Evolutionary conservation across 92 coral and sea anemone species (phyloP).

Genomic region (Siderastrea siderea): DNA sequence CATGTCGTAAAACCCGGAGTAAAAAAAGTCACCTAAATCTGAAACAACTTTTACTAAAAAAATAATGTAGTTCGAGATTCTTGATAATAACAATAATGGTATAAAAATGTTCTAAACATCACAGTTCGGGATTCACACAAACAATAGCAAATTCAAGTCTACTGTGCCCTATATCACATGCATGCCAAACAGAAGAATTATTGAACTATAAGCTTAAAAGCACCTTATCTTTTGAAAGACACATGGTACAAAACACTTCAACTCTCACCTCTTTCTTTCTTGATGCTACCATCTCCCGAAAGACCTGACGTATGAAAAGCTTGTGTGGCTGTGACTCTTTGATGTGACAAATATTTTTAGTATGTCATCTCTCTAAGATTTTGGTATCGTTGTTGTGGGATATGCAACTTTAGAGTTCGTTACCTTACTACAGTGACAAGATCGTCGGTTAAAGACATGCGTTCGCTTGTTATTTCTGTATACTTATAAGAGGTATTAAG

Average conservation of each 20-base stretch:
- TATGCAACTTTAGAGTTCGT: neutral
- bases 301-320: neutral
- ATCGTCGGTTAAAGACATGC: neutral
- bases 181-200: too few species aligned
- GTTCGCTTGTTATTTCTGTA: slow-evolving; percentile 9
- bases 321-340: neutral
- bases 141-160: neutral
- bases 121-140: neutral
- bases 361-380: neutral
- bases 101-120: neutral
- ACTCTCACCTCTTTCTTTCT: neutral
- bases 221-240: neutral
- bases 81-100: too few species aligned
- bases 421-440: too few species aligned
- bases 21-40: too few species aligned
- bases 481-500: neutral
- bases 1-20: too few species aligned
- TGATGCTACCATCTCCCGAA: neutral
- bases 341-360: neutral
- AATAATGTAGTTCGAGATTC: too few species aligned
- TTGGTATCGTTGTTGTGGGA: neutral
- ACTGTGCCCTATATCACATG: too few species aligned
- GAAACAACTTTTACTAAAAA: too few species aligned
- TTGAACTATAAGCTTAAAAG: too few species aligned
- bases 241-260: neutral